Conservation (phyloP, 64 coral and sea anemone genomes). For the Montipora capricornis region DNA sequence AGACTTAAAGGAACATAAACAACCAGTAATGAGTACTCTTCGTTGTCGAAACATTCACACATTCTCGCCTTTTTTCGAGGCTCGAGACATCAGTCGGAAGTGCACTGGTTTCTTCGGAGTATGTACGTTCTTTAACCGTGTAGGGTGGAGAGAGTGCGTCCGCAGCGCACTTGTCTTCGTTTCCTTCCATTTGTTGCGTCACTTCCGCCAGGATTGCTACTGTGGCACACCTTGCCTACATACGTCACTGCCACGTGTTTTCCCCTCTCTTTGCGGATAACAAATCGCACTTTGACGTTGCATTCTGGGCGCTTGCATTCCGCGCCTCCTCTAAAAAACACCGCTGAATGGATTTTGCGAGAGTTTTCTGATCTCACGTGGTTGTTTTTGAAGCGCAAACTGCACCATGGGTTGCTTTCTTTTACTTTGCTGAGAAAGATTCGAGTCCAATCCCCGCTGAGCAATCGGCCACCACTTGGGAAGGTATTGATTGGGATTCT, state of each 20-base stretch:
- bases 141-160: not conserved
- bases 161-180: not conserved
- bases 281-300: slow-evolving; percentile 45
- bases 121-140: not conserved
- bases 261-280: slow-evolving; percentile 29
- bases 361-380: slow-evolving; percentile 56
- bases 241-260: slow-evolving; percentile 39
- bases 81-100: too few relatives aligned
- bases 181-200: not conserved
- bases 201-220: slow-evolving; percentile 3
- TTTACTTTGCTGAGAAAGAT: slow-evolving; percentile 41
- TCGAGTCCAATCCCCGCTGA: slow-evolving; percentile 43
- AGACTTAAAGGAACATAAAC: too few relatives aligned
- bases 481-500: slow-evolving; percentile 52
- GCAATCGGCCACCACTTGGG: slow-evolving; percentile 40
- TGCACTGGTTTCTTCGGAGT: too few relatives aligned
- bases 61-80: too few relatives aligned
- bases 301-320: slow-evolving; percentile 51
- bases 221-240: slow-evolving; percentile 31
- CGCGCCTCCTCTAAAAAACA: slow-evolving; percentile 51
- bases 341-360: slow-evolving; percentile 47
- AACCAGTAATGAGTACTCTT: too few relatives aligned
- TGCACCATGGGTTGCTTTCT: slow-evolving; percentile 64
- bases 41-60: too few relatives aligned
- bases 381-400: slow-evolving; percentile 56